A percentile compares a stretch with the other conserved stretches of the same genome.
phyloP scores from a whole-genome alignment of 2,113 vertebrate species.

The Phoenicopterus ruber region DNA sequence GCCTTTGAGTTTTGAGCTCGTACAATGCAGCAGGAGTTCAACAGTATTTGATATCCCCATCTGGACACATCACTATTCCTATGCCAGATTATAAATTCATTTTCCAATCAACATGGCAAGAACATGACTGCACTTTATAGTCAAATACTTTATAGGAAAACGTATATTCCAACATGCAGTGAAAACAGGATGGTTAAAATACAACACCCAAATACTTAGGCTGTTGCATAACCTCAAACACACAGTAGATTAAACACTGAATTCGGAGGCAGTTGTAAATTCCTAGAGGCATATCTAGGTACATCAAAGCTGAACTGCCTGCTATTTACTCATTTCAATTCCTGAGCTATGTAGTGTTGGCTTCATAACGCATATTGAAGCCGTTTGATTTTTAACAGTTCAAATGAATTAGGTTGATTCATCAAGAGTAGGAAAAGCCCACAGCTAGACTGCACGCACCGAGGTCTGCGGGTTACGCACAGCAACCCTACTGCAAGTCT shows the following conservation, averaged over 20 bases:
- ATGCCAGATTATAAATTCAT: background rate
- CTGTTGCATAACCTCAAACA: constrained; percentile 5
- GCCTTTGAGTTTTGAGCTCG: background rate
- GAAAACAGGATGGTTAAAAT: background rate
- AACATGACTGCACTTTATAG: background rate
- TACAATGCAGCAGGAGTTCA: background rate
- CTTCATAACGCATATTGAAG: background rate
- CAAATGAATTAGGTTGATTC: background rate
- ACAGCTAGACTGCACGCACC: background rate
- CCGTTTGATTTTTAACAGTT: background rate
- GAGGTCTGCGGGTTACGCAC: background rate
- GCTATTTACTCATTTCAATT: constrained; percentile 9
- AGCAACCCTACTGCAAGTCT: background rate
- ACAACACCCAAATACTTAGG: constrained; percentile 2
- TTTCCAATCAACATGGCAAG: background rate
- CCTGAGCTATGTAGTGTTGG: background rate
- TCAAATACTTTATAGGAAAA: background rate
- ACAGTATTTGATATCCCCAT: background rate
- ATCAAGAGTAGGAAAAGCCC: background rate
- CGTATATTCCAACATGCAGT: background rate
- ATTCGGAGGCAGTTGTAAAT: background rate
- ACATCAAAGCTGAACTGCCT: constrained; percentile 29
- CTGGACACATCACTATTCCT: background rate
- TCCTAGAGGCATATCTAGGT: constrained; percentile 15
- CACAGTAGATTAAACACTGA: background rate